A percentile compares a stretch with the other conserved stretches of the same genome.
phyloP scores from a whole-genome alignment of 2,888 invertebrate species.

The Gymnoscelis rufifasciata region DNA sequence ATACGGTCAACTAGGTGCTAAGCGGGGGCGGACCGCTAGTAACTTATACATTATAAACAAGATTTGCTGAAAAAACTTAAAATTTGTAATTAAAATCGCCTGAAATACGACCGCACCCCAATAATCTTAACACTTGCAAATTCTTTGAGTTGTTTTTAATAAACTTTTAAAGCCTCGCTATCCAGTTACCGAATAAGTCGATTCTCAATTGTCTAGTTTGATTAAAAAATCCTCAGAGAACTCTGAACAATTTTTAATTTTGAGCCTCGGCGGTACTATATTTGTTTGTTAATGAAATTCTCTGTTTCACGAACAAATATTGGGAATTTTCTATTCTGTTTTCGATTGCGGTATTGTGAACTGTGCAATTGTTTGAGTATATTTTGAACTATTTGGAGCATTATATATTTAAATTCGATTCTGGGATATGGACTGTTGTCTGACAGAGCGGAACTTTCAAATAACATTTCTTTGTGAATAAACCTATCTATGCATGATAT shows the following conservation, averaged over 20 bases:
- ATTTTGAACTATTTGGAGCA: too few species aligned
- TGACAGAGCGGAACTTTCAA: too few species aligned
- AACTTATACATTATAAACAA: neutral
- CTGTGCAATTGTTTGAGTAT: neutral
- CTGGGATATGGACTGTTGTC: too few species aligned
- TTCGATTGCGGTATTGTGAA: neutral
- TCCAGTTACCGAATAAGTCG: conserved; percentile 32
- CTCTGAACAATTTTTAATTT: conserved; percentile 25
- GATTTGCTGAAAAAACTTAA: neutral
- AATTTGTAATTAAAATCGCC: conserved; percentile 6
- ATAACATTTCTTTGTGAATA: too few species aligned
- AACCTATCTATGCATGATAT: too few species aligned
- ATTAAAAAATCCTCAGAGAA: conserved; percentile 33
- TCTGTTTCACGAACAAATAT: conserved; percentile 9
- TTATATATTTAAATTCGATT: too few species aligned
- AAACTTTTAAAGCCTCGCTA: conserved; percentile 34
- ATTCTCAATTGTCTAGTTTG: conserved; percentile 30
- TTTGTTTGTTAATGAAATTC: conserved; percentile 21
- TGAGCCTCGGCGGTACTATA: conserved; percentile 12
- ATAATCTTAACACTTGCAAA: conserved; percentile 31
- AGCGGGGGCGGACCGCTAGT: too few species aligned
- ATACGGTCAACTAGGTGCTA: too few species aligned
- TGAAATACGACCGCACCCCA: conserved; percentile 15
- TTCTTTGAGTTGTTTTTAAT: conserved; percentile 37
- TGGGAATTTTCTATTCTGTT: neutral